A percentile compares a stretch with the other conserved stretches of the same genome.
These are phyloP conservation scores for Muntiacus reevesi DNA, from an alignment of 2,113 vertebrate species.

Conservation along the genomic window DNA sequence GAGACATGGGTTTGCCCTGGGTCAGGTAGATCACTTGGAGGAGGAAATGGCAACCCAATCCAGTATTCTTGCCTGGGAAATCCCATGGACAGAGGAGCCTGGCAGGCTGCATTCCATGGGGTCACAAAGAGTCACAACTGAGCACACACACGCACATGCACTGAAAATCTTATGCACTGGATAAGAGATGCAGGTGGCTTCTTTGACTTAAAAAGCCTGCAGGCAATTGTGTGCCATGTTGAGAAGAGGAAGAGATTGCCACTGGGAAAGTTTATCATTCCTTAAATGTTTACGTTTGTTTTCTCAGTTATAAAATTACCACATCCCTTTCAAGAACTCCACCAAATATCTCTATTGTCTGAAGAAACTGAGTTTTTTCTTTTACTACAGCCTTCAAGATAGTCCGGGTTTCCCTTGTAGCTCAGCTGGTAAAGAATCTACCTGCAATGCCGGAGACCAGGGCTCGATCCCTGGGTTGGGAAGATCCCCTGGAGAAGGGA, in stretches of 20 bases:
- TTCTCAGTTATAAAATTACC: constrained; percentile 44
- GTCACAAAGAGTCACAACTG: neutral
- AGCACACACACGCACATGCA: neutral
- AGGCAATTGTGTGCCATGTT: neutral
- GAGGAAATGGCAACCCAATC: neutral
- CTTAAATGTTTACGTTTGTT: constrained; percentile 56
- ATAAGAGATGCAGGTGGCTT: neutral
- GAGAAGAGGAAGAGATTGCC: neutral
- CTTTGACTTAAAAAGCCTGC: constrained; percentile 4
- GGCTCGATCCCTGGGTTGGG: neutral
- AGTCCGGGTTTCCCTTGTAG: neutral
- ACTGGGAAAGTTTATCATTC: constrained; percentile 12
- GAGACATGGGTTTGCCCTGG: accelerated
- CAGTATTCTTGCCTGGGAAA: neutral
- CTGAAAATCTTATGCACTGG: neutral
- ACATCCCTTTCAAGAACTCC: constrained; percentile 20
- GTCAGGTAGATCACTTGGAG: neutral
- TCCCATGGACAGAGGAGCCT: neutral
- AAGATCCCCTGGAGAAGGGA: neutral
- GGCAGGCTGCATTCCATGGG: neutral
- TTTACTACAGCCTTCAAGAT: constrained; percentile 32
- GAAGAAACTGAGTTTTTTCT: neutral
- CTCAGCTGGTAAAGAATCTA: neutral
- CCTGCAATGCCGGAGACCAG: neutral
- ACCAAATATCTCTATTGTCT: constrained; percentile 29